Evolutionary conservation across 2,888 invertebrate species (phyloP), one percentile per base, ranked within the genome.

Genomic region (Napeogenes inachia): DNA sequence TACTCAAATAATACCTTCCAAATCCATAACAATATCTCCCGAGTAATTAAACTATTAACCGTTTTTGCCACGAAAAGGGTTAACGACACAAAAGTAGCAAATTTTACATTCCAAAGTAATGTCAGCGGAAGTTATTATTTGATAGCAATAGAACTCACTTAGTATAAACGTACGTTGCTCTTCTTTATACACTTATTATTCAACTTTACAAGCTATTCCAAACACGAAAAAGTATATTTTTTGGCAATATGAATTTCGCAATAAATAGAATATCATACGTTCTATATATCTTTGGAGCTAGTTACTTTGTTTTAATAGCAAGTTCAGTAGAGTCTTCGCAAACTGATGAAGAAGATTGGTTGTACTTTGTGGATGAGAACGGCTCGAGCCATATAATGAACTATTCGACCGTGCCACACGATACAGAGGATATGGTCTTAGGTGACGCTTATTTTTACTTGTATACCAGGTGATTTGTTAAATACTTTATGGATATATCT

Each of bases 391-490:
- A 81, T 54, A 68, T 79, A 2, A 73, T 88, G 75, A 88, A 91
- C 73, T 86, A 86, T 67, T 83, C 89, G 1, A 69, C 73, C 4
- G 65, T 82, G 56, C 81, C 87, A 32, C 65, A 72, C n/a, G 80
- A 81, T 55, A 72, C 68, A 10, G 73, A 77, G 45, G 78, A 80
- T 2, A 73, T 85, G 62, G 62, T 75, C 53, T 78, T 77, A 56
- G 86, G 87, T 13, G 80, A 85, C 55, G 82, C 89, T n/a, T 83
- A 82, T 66, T 92, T 89, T 71, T 82, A 85, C 67, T 80, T 92
- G 60, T 88, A 86, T 63, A 89, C 89, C 57, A 85, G 89, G 89
- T 87, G 78, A 57, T 42, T 32, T 55, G 10, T n/a, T 10, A 35
- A 10, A 45, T 4, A 50, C 2, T 45, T 59, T n/a, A 42, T 13